Evolutionary conservation across 2,113 vertebrate genomes (phyloP).

Genomic region (Podarcis raffonei): DNA sequence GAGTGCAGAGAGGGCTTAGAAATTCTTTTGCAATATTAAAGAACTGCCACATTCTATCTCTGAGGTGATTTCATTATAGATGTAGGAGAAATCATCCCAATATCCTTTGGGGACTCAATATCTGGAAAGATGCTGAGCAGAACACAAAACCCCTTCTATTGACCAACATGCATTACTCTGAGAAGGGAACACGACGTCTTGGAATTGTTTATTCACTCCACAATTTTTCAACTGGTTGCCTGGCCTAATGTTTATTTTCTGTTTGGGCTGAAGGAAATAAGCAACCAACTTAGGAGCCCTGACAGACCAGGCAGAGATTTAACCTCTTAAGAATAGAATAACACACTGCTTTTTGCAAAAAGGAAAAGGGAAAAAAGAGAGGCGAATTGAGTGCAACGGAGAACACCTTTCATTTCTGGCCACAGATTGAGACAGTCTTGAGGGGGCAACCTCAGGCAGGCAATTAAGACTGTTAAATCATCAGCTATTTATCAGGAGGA

Average conservation of each 20-base stretch:
- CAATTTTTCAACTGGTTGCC: background rate
- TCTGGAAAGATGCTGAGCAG: background rate
- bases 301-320: background rate
- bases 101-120: slow-evolving; percentile 4
- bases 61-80: slow-evolving; percentile 24
- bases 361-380: background rate
- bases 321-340: background rate
- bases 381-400: background rate
- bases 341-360: background rate
- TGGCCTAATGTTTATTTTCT: background rate
- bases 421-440: background rate
- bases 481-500: background rate
- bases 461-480: background rate
- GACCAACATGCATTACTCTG: background rate
- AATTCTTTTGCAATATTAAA: slow-evolving; percentile 20
- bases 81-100: background rate
- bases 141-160: background rate
- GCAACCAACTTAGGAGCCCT: background rate
- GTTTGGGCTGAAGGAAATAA: background rate
- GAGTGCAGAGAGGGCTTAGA: background rate
- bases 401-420: background rate
- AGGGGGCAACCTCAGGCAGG: background rate
- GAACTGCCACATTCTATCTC: slow-evolving; percentile 11
- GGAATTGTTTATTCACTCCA: background rate
- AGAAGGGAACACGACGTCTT: background rate